Percentiles rank a stretch among this genome's conserved stretches.
Conservation (phyloP, 2,888 invertebrate species). For the Sialis lutaria region DNA sequence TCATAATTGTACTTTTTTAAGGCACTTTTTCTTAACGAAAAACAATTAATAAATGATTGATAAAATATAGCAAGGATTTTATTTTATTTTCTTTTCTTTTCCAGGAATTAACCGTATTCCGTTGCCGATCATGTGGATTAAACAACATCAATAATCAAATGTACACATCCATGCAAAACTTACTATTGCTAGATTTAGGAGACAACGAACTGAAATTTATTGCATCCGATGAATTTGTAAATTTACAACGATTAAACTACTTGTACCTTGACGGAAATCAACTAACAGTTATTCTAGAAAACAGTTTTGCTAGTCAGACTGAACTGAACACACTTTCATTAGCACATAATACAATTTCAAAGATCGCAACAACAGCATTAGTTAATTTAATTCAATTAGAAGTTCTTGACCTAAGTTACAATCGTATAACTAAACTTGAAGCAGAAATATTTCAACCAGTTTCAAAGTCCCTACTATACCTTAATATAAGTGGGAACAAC, state of each 20-base stretch:
- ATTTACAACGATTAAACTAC: conserved; percentile 42
- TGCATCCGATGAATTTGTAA: conserved; percentile 52
- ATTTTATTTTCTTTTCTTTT: no score
- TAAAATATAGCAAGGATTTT: no score
- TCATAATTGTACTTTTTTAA: conserved; percentile 4
- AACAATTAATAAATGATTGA: no score
- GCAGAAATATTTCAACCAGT: conserved; percentile 40
- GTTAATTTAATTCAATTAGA: conserved; percentile 48
- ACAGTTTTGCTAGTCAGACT: conserved; percentile 43
- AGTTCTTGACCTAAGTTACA: conserved; percentile 57
- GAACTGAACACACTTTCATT: conserved; percentile 37
- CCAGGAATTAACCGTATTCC: conserved; percentile 50
- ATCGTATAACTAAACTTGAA: conserved; percentile 53
- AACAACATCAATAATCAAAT: conserved; percentile 61
- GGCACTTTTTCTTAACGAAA: no score
- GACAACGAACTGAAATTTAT: conserved; percentile 62
- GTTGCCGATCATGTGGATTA: conserved; percentile 54
- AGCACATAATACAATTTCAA: conserved; percentile 54
- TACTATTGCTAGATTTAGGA: conserved; percentile 58
- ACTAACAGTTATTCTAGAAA: conserved; percentile 54
- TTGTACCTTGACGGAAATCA: conserved; percentile 60
- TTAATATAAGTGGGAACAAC: conserved; percentile 55
- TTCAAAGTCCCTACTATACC: conserved; percentile 39
- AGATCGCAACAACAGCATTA: conserved; percentile 57
- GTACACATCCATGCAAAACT: conserved; percentile 54